Conservation (phyloP, 1,140 invertebrate genomes). For the Dryas iulia region DNA sequence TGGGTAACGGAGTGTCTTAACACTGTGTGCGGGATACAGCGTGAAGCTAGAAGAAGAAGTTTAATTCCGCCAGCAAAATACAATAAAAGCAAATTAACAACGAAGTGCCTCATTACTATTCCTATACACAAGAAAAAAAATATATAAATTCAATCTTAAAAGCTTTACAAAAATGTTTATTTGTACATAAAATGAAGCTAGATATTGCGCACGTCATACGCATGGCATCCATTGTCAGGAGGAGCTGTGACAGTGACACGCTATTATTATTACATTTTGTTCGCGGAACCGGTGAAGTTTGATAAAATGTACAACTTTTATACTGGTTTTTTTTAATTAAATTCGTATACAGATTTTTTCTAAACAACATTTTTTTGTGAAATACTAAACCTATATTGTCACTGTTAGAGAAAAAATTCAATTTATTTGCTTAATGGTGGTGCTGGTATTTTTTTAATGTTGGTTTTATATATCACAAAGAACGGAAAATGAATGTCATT, state of each 20-base stretch:
- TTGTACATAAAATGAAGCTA: background rate
- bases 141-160: background rate
- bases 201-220: background rate
- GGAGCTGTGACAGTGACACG: background rate
- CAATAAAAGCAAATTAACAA: too few relatives aligned
- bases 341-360: background rate
- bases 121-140: background rate
- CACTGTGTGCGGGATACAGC: too few relatives aligned
- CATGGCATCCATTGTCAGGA: constrained; percentile 7
- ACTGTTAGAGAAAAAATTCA: background rate
- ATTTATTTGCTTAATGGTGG: too few relatives aligned
- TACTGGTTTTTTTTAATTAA: background rate
- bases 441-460: too few relatives aligned
- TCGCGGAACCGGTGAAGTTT: background rate
- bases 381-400: background rate
- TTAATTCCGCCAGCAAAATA: too few relatives aligned
- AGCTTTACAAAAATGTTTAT: background rate
- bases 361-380: background rate
- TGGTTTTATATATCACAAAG: too few relatives aligned
- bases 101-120: too few relatives aligned
- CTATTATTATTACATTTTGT: constrained; percentile 1
- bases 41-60: too few relatives aligned
- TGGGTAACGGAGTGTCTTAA: too few relatives aligned
- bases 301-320: background rate
- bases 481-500: too few relatives aligned